Conservation (phyloP, 1,140 invertebrate species). For the Pristionchus pacificus region DNA sequence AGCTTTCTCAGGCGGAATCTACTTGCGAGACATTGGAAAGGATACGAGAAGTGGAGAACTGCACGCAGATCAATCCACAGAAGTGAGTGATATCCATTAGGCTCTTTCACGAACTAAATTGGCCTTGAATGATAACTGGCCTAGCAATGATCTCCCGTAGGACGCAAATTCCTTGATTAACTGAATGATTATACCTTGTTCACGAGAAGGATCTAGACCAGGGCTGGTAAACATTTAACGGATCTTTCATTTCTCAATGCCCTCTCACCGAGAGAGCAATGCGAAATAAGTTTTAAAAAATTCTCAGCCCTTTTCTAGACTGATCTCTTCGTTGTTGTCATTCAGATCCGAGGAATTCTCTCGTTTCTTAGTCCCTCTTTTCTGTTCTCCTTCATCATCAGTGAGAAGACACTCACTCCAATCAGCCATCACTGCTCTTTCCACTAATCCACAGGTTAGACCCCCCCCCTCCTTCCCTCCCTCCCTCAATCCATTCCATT, state of each 20-base stretch:
- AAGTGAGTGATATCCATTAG: not conserved
- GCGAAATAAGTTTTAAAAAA: too few species aligned
- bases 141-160: too few species aligned
- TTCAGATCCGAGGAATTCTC: not conserved
- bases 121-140: too few species aligned
- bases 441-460: not conserved
- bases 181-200: too few species aligned
- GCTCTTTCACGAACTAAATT: too few species aligned
- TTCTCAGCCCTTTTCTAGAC: too few species aligned
- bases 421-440: not conserved
- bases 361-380: not conserved
- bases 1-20: not conserved
- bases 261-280: too few species aligned
- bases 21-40: not conserved
- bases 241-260: too few species aligned
- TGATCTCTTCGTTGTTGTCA: too few species aligned
- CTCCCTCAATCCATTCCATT: not conserved
- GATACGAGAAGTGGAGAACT: not conserved
- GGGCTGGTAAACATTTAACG: too few species aligned
- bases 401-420: not conserved
- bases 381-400: not conserved
- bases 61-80: not conserved
- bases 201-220: too few species aligned
- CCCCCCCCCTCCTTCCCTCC: not conserved
- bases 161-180: too few species aligned